Base-by-base conservation (phyloP, 2,113 vertebrate species). In the Leucopsar rothschildi region DNA sequence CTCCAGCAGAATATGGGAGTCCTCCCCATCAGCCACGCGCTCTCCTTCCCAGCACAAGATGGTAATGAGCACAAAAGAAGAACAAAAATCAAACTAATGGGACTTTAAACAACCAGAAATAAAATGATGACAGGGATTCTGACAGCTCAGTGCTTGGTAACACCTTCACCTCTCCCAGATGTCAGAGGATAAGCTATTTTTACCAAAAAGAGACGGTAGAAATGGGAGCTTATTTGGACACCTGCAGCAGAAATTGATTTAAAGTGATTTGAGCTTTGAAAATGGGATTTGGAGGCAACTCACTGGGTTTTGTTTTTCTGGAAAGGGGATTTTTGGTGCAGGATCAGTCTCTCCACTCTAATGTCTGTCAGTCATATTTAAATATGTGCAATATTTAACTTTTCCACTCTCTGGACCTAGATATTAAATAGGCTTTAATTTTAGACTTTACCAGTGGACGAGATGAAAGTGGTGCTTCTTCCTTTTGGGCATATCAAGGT, bases 111-210 rank as follows among this genome's bases (percentile, higher is more conserved):
- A 77, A 91, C 91, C 90, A 88, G 80, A 93, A 96, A 86, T 82
- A 73, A 86, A 93, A 86, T 31, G 60, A 82, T 83, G 77, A 93
- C 92, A 95, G 92, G 42, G 83, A 84, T 88, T 87, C 73, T 85
- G 92, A 96, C 95, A 96, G 92, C 92, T 95, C 85, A 93, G 86
- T 72, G 90, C 88, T 92, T 96, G 95, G 83, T 92, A 95, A 93
- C 93, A 96, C 65, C 78, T 94, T 96, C 95, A 95, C 96, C 95
- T 97, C 92, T 95, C 88, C 85, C 78, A 93, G 82, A 93, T 96
- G 92, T 96, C 92, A 93, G 72, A 95, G 86, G 88, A 86, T 76
- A 86, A 92, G 82, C 69, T 95, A 95, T 96, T 97, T 96, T 97
- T 97, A 91, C 89, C 29, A 7, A 93, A 91, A 84, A 92, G 93